Base-by-base conservation (phyloP, 2,888 invertebrate genomes). In the Saturnia japonica region DNA sequence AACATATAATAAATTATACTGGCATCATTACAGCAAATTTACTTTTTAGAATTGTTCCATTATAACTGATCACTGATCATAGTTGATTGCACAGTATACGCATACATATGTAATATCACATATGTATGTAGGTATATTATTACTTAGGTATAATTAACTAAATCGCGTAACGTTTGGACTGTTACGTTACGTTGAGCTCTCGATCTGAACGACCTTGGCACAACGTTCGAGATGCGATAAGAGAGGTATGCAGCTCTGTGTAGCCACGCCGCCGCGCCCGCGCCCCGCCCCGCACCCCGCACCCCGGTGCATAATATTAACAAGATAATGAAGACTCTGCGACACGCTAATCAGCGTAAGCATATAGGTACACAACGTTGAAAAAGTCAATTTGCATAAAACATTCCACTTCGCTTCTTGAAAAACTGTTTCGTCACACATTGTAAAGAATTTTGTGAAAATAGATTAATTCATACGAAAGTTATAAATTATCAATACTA, bases 281-380 rank as follows among this genome's bases (percentile, higher is more conserved):
- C 79, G 77, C 78, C 79, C 74, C 82, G 60, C 82, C 28, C 51
- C 28, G 60, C 28, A 28, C 28, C 60, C n/a, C n/a, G 54, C 54
- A 1, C 43, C 47, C 34, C 34, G 80, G 84, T 88, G 87, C 87
- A 90, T 86, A 82, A 85, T 83, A 88, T 87, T 83, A 85, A 80
- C 78, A 75, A 81, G 87, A 89, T 88, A 87, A 85, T 76, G 75
- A 75, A 72, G 72, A 78, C 78, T 68, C 70, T 72, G 47, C 78
- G 77, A 80, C 77, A 76, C 75, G 77, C 75, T 83, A 82, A 85
- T 84, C 82, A 76, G 51, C 73, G 75, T 74, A 72, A 75, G 42
- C 62, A 47, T 70, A 22, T 67, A 64, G 16, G 69, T 51, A 67
- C 70, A 70, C 19, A 54, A 70, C 54, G 42, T 67, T 51, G 54